Evolutionary conservation across 1,140 invertebrate genomes (phyloP), one percentile per base, ranked within the genome.

Genomic region (Conus ventricosus): DNA sequence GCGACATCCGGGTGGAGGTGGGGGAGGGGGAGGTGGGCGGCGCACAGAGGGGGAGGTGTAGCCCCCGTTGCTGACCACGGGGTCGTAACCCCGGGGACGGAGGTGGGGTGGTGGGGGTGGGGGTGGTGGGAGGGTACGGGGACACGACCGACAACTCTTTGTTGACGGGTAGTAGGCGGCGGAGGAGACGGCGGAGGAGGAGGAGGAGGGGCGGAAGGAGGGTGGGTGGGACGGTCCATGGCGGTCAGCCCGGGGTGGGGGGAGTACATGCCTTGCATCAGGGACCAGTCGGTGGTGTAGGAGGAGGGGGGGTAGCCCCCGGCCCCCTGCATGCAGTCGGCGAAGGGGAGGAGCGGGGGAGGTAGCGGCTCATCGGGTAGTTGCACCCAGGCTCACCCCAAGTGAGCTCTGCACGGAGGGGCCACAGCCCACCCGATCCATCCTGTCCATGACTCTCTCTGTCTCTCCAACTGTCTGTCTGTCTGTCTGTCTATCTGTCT

Each of bases 291-390:
- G 60, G 88, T 88, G 25, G 92, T 88, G 82, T 92, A 93, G 78
- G 92, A 92, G n/a, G 63, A 54, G 75, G 92, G 91, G n/a, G 80
- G 80, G 63, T 91, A 90, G 23, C 90, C 88, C 53, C 92, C 88
- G 88, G 6, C 92, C 23, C 91, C 89, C 84, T 93, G 92, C 92
- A 93, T 93, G 84, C 92, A 93, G 90, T 93, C 92, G 23, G 87
- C 80, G 89, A 93, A 93, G 20, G 92, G 85, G 90, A 90, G 17
- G 90, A 82, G 54, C 92, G 87, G 60, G 92, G 92, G 20, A 93
- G 89, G 88, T 91, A 93, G 51, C 92, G 89, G 53, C 92, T 90
- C 92, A 93, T 93, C 8, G 86, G 86, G 84, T 91, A 91, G 84
- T 82, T 90, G 57, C 90, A 91, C 8, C 53, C 76, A 76, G 5